phyloP scores from a whole-genome alignment of 2,113 vertebrate genomes.

The Prolemur simus region DNA sequence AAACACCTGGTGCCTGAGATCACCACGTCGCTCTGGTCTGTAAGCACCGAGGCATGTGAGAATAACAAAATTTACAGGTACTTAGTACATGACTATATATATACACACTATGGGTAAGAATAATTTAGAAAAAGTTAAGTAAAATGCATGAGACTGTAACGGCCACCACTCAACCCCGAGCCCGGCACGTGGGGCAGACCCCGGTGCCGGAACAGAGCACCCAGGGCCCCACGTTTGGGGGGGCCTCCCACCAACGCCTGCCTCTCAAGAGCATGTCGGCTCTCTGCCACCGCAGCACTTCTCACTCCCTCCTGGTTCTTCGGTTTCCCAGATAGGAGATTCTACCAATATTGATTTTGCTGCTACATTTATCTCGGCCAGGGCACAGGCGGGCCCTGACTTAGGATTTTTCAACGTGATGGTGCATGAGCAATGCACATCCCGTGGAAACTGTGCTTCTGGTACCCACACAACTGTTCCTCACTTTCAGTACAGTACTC shows the following conservation, averaged over 20 bases:
- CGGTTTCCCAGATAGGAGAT: background rate
- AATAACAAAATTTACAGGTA: background rate
- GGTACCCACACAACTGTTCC: background rate
- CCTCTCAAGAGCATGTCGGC: accelerated
- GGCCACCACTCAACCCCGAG: background rate
- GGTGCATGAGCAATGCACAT: background rate
- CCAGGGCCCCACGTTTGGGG: background rate
- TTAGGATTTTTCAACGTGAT: background rate
- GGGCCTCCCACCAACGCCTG: background rate
- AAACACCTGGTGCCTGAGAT: background rate
- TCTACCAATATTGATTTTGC: background rate
- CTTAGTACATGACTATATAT: background rate
- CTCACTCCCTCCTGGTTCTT: background rate
- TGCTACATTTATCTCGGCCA: background rate
- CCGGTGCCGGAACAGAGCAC: background rate
- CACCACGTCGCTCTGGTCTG: background rate
- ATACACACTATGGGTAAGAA: background rate
- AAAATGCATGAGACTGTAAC: accelerated
- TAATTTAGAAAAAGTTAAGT: background rate
- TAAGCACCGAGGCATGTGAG: background rate
- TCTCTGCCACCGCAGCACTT: background rate
- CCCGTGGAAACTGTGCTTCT: background rate
- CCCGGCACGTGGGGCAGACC: background rate
- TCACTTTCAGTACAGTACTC: background rate
- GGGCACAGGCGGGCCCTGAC: background rate